Evolutionary conservation across 2,888 invertebrate genomes (phyloP).

Genomic region (Oconnorella tubifera): DNA sequence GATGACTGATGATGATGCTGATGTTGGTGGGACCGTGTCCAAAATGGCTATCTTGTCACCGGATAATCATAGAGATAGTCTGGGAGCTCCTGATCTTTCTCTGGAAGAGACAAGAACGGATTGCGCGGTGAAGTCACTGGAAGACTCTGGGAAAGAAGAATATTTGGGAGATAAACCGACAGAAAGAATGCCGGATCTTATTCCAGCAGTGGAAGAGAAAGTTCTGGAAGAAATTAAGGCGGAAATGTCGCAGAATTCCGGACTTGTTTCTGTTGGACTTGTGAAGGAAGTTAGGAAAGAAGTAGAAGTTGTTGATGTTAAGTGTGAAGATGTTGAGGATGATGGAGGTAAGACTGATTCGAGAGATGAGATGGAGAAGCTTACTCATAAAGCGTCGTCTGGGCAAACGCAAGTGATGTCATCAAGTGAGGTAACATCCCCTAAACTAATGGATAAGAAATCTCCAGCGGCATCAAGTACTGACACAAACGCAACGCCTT

Average conservation of each 20-base stretch:
- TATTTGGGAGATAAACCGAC: background rate
- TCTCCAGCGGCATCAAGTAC: background rate
- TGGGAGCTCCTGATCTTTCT: slow-evolving; percentile 1
- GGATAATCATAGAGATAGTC: background rate
- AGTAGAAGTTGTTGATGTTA: background rate
- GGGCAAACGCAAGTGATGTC: no score
- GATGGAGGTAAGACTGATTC: background rate
- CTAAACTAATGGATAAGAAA: background rate
- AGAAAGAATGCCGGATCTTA: slow-evolving; percentile 7
- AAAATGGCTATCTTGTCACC: background rate
- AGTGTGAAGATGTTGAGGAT: background rate
- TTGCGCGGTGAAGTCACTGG: background rate
- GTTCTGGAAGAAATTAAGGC: no score
- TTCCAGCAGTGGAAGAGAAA: slow-evolving; percentile 1
- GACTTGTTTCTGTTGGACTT: background rate
- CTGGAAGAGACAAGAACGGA: background rate
- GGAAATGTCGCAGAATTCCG: background rate
- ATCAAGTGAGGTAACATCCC: no score
- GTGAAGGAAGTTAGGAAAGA: background rate
- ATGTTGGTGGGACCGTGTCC: background rate
- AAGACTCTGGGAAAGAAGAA: background rate
- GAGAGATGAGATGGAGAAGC: background rate
- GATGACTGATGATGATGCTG: background rate
- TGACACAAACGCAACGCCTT: background rate
- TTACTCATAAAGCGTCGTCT: no score